Base-by-base conservation (phyloP, 1,140 invertebrate species). In the Sogatella furcifera region DNA sequence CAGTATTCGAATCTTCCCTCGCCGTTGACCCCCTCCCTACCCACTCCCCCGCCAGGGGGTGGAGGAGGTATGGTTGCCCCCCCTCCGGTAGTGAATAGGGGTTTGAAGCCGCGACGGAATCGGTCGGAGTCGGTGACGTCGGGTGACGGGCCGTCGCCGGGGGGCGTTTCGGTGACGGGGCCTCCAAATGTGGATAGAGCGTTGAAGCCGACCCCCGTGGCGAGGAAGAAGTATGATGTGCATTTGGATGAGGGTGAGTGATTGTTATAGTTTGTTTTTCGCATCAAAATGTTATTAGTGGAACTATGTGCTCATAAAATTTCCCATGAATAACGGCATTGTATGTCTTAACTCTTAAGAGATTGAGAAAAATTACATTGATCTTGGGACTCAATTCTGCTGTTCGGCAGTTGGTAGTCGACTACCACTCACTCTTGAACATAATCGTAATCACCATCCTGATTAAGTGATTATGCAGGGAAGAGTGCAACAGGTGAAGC, bases 71-170 rank as follows among this genome's bases (percentile, higher is more conserved):
- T 49, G 10, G 68, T 70, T 76, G 73, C 74, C 19, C 68, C 78
- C 44, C 87, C 89, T 9, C 88, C 88, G 5, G 76, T 78, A 9
- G 85, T 91, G 28, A 85, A 92, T 69, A 77, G 90, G 13, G 84
- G 83, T 46, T 74, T 92, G 2, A 94, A 94, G 70, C 90, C 90
- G 15, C 71, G 79, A 56, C 81, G 79, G 69, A 3, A 38, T 3
- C 71, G 76, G 13, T 83, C 81, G 46, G 82, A 84, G 34, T 68
- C 67, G 44, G 22, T 44, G 1, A 60, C 62, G 8, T 72, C 70
- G 10, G 68, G 66, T 59, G 70, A 72, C 44, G 34, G 3, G 11
- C 67, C 69, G 6, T 72, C 69, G 5, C 71, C 71, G 9, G 58
- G 63, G 14, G 59, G 64, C 21, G 61, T 56, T 60, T 70, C 5